Conservation (phyloP, 2,888 invertebrate genomes). For the Dione vanillae region DNA sequence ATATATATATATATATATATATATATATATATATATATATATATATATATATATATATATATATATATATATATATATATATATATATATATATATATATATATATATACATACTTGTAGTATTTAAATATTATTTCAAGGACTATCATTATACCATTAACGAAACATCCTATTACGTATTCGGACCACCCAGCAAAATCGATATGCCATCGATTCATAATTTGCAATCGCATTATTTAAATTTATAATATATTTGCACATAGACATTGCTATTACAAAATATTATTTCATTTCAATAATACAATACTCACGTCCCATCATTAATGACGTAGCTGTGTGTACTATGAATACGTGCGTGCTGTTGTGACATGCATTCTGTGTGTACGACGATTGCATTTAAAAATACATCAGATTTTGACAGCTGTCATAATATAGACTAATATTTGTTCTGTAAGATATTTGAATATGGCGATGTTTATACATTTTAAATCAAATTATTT, state of each 20-base stretch:
- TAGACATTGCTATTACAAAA: slow-evolving; percentile 7
- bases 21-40: too few relatives aligned
- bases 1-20: too few relatives aligned
- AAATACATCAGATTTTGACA: background rate
- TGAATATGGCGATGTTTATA: background rate
- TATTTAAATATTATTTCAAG: background rate
- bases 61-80: too few relatives aligned
- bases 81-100: too few relatives aligned
- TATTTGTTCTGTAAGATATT: background rate
- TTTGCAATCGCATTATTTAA: background rate
- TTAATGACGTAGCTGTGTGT: background rate
- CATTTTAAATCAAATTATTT: too few relatives aligned
- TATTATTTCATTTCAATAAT: slow-evolving; percentile 11
- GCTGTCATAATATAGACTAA: background rate
- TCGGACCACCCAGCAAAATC: background rate
- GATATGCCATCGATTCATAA: background rate
- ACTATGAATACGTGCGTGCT: background rate
- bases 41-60: too few relatives aligned
- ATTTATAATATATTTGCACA: slow-evolving; percentile 1
- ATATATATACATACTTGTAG: too few relatives aligned
- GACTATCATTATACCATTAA: background rate
- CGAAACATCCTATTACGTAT: background rate
- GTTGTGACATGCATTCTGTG: background rate
- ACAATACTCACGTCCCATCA: background rate
- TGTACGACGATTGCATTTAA: background rate